Evolutionary conservation across 92 coral and sea anemone species (phyloP), one percentile per base, ranked within the genome.

Genomic region (Scolanthus callimorphus): DNA sequence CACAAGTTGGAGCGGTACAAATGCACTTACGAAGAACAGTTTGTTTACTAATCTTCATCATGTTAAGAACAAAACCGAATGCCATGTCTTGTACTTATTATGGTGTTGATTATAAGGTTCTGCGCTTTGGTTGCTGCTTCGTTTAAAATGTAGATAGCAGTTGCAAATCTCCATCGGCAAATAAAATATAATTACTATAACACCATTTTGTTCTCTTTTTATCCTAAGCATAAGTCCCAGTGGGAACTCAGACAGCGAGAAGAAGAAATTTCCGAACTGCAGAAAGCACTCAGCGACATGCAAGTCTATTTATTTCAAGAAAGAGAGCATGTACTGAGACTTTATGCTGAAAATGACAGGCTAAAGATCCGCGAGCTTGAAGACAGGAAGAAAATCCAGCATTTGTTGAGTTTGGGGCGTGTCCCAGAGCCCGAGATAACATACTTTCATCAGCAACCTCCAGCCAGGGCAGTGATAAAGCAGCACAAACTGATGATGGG

Each of bases 281-380:
- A 94, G 65, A 94, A 94, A 60, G 99, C 99, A n/a, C 70, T 94
- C 44, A 94, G 99, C 31, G 99, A 94, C 67, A 94, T 94, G 99
- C 99, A 94, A 74, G 94, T 88, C 41, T 94, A 94, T 62, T 82
- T 94, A 11, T 94, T 94, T 53, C 99, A 94, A 78, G 99, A 94
- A 55, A 70, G 99, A 49, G 99, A 94, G 37, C 96, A 94, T 46
- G 99, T 94, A 34, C 66, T 94, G 50, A 74, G 99, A 27, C 79
- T 94, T 41, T 94, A 94, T 58, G 96, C 99, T 25, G 99, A 94
- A 70, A 94, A 94, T 59, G 99, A 94, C 79, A 64, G 99, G 49
- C 65, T 94, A 3, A 94, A 94, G 57, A 84, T 94, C 30, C 92
- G 87, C 23, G 99, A 94, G 59, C 85, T 88, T 28, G 96, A 88